Evolutionary conservation across 2,888 invertebrate species (phyloP).

Genomic region (Cantharis lateralis): DNA sequence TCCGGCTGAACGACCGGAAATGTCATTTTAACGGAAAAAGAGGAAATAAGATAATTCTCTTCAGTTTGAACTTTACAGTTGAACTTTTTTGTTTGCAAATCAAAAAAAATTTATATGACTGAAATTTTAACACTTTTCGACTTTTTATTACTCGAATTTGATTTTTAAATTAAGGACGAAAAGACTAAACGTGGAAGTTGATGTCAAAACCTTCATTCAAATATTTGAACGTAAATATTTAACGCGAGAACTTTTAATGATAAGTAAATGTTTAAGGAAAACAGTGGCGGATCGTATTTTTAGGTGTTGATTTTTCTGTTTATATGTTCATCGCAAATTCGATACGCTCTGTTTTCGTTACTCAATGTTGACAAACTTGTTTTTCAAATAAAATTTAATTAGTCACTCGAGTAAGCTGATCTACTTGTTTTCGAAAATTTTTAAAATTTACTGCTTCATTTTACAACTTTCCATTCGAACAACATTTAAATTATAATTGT

Average conservation of each 20-base stretch:
- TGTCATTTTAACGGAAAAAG: conserved; percentile 49
- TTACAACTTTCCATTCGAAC: too few relatives aligned
- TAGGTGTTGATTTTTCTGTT: background rate
- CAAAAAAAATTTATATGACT: conserved; percentile 7
- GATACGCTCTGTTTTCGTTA: background rate
- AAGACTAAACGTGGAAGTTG: background rate
- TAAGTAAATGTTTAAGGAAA: background rate
- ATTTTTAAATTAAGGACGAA: background rate
- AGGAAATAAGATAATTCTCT: conserved; percentile 52
- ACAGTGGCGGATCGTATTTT: background rate
- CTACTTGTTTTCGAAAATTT: background rate
- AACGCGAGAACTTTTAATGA: background rate
- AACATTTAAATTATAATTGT: too few relatives aligned
- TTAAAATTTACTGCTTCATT: background rate
- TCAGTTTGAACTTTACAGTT: conserved; percentile 39
- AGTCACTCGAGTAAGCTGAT: background rate
- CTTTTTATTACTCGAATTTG: background rate
- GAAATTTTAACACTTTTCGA: background rate
- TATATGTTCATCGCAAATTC: background rate
- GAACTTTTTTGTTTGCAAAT: conserved; percentile 19
- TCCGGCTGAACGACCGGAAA: conserved; percentile 51
- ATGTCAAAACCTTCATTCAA: background rate
- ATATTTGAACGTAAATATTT: background rate
- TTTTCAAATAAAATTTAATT: background rate
- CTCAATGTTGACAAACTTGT: background rate